A percentile compares a stretch with the other conserved stretches of the same genome.
phyloP scores from a whole-genome alignment of 2,113 vertebrate genomes.

The Aegithalos caudatus region DNA sequence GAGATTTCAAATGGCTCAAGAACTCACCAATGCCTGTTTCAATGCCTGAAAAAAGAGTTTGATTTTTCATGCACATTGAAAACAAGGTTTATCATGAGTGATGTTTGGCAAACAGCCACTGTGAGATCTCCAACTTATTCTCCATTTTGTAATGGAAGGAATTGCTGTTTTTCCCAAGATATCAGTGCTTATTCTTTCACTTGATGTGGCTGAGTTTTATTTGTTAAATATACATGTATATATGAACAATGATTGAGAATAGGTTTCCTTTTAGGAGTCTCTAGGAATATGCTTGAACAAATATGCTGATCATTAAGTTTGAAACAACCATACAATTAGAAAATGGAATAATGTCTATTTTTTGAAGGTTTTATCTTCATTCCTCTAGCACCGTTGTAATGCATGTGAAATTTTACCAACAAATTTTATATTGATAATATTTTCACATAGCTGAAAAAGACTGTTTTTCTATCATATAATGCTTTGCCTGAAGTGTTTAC shows the following conservation, averaged over 20 bases:
- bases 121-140: neutral
- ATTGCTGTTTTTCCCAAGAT: neutral
- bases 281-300: neutral
- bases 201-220: neutral
- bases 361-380: neutral
- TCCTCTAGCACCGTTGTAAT: neutral
- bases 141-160: neutral
- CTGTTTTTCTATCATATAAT: neutral
- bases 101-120: neutral
- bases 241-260: neutral
- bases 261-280: neutral
- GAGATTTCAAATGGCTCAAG: neutral
- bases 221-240: neutral
- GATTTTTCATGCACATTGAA: neutral
- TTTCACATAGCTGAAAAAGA: neutral
- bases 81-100: neutral
- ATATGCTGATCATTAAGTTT: neutral
- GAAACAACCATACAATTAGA: neutral
- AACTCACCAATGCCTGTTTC: neutral
- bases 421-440: neutral
- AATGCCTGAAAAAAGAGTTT: neutral
- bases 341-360: neutral
- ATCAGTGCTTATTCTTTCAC: neutral
- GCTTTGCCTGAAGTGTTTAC: neutral
- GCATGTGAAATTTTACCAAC: rapidly evolving